Evolutionary conservation across 2,888 invertebrate genomes (phyloP), one percentile per base, ranked within the genome.

Genomic region (Tipula vernalis): DNA sequence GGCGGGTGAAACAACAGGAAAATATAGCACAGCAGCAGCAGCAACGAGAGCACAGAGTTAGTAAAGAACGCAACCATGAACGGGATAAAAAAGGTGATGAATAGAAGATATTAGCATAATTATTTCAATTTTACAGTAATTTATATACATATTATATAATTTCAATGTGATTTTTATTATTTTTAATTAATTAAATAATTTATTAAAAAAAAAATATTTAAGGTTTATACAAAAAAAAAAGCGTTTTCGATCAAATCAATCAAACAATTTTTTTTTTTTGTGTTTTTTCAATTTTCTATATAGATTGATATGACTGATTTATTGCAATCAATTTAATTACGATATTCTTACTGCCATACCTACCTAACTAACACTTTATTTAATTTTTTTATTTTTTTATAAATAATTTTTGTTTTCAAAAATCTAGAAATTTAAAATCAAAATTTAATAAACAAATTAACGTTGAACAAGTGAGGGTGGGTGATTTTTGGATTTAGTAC

Each of bases 1-100:
- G 94, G 87, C 92, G 94, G 87, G 89, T 91, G 86, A 89, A 91
- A 87, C 90, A 91, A 88, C 89, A 89, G 41, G 91, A 91, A 85
- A 44, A 85, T 86, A 87, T 86, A 10, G 28, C 71, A 71, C 71
- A 71, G n/a, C 41, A 42, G 18, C 41, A 42, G 18, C 8, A 44
- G 13, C 36, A 51, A 51, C 36, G 86, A 5, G 86, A 51, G n/a
- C 28, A 57, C 15, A 57, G 36, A n/a, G 39, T 51, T 42, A 42
- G 42, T 18, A 85, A 42, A 42, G 85, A 85, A 18, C 39, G 85
- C 10, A 85, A 85, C 39, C 71, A 71, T 71, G 84, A 84, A 84
- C 36, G 84, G 0, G 84, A 84, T n/a, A 84, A 84, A 84, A 84
- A 84, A 84, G 39, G 41, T 84, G 41, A 39, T 36, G 84, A 84